These are phyloP conservation scores for Nibea coibor DNA, from an alignment of 2,113 vertebrate genomes.

Conservation along the genomic window DNA sequence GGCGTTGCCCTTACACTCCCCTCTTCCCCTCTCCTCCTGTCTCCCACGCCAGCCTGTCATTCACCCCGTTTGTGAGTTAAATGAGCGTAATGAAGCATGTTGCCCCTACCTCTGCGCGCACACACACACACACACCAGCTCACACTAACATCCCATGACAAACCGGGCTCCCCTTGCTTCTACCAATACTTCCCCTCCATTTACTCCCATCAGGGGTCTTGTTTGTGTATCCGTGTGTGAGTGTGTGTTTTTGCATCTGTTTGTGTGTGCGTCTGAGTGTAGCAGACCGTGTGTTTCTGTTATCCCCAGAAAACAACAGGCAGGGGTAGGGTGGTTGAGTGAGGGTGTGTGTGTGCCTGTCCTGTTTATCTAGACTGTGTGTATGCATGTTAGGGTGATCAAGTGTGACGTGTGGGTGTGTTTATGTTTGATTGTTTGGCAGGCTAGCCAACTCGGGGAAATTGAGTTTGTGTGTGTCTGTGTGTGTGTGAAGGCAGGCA, in stretches of 20 bases:
- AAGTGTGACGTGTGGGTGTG: conserved; percentile 74
- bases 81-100: conserved; percentile 83
- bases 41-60: conserved; percentile 81
- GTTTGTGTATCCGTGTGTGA: conserved; percentile 68
- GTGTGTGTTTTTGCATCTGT: conserved; percentile 63
- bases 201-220: conserved; percentile 75
- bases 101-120: conserved; percentile 55
- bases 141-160: conserved; percentile 78
- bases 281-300: conserved; percentile 69
- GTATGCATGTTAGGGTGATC: conserved; percentile 71
- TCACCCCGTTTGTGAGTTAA: conserved; percentile 83
- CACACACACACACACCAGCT: conserved; percentile 48
- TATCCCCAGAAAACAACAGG: conserved; percentile 68
- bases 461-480: conserved; percentile 33
- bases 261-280: conserved; percentile 58
- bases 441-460: conserved; percentile 51
- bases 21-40: conserved; percentile 54
- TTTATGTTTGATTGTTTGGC: conserved; percentile 71
- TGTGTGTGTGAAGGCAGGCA: conserved; percentile 25
- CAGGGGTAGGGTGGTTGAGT: conserved; percentile 50
- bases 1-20: conserved; percentile 58
- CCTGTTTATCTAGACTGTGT: conserved; percentile 68
- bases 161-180: conserved; percentile 68
- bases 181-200: conserved; percentile 80
- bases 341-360: conserved; percentile 54